Percentiles rank a stretch among this genome's conserved stretches.
Evolutionary conservation across 2,888 invertebrate genomes (phyloP).

Genomic region (Tachystola acroxantha): DNA sequence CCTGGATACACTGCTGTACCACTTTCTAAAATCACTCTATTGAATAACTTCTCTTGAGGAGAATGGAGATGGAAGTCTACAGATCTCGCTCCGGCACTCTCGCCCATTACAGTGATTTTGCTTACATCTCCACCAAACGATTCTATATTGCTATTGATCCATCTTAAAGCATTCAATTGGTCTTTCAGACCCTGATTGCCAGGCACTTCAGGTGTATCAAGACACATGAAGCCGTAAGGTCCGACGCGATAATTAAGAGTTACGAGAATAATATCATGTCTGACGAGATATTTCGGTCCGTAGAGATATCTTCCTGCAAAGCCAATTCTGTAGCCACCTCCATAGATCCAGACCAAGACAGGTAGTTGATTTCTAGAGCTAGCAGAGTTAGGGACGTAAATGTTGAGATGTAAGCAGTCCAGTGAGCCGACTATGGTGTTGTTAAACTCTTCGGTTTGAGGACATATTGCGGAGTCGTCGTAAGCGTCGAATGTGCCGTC

Average conservation of each 20-base stretch:
- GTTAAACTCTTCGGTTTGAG: slow-evolving; percentile 32
- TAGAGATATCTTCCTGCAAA: slow-evolving; percentile 20
- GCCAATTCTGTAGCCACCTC: slow-evolving; percentile 35
- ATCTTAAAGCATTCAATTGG: slow-evolving; percentile 38
- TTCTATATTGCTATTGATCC: slow-evolving; percentile 43
- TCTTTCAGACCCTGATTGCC: slow-evolving; percentile 56
- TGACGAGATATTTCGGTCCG: slow-evolving; percentile 37
- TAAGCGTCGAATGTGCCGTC: slow-evolving; percentile 31
- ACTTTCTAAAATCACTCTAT: slow-evolving; percentile 40
- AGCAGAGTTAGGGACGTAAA: slow-evolving; percentile 38
- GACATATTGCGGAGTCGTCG: slow-evolving; percentile 37
- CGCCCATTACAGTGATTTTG: slow-evolving; percentile 40
- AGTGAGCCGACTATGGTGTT: slow-evolving; percentile 23
- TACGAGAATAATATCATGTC: slow-evolving; percentile 42
- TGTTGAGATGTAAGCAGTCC: slow-evolving; percentile 39
- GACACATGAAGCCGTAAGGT: slow-evolving; percentile 50
- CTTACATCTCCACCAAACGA: slow-evolving; percentile 44
- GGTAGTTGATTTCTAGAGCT: slow-evolving; percentile 29
- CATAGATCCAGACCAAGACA: slow-evolving; percentile 43
- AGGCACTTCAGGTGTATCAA: slow-evolving; percentile 34
- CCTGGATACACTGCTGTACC: slow-evolving; percentile 30
- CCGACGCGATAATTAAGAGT: slow-evolving; percentile 41
- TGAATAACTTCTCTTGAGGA: slow-evolving; percentile 28
- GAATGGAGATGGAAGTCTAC: slow-evolving; percentile 43
- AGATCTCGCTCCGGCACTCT: slow-evolving; percentile 40